Conservation (phyloP, 2,888 invertebrate genomes). For the Calameuta pallipes region DNA sequence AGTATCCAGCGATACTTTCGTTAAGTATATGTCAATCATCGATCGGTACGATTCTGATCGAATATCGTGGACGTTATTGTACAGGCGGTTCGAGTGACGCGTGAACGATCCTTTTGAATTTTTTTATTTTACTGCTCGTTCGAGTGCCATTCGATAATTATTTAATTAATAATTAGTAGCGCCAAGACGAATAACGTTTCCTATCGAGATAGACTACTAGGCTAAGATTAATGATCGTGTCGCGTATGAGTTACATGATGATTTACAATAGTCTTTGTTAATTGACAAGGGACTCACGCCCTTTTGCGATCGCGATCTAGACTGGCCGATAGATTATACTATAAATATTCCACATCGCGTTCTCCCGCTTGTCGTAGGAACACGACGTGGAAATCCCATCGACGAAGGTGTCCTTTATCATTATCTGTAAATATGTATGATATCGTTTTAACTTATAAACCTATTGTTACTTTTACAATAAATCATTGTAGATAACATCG, state of each 20-base stretch:
- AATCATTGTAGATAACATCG: conserved; percentile 59
- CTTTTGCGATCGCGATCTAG: not conserved
- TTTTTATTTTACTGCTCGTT: conserved; percentile 2
- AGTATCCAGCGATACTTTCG: not conserved
- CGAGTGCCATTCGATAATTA: conserved; percentile 14
- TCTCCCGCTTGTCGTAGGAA: not conserved
- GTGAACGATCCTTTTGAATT: conserved; percentile 5
- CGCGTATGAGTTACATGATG: not conserved
- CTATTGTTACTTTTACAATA: conserved; percentile 62
- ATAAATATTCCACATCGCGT: not conserved
- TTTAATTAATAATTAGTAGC: not conserved
- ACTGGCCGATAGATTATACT: not conserved
- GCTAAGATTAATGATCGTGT: not conserved
- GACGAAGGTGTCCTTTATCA: conserved; percentile 1
- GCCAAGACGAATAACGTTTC: not conserved
- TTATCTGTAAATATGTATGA: conserved; percentile 56
- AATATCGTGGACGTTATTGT: conserved; percentile 14
- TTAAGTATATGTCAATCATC: conserved; percentile 19
- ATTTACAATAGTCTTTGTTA: not conserved
- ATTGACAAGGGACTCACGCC: not conserved
- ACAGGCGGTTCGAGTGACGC: conserved; percentile 12
- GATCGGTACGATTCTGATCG: conserved; percentile 9
- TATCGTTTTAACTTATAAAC: conserved; percentile 58
- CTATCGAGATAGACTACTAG: not conserved
- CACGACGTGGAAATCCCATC: not conserved